phyloP scores from a whole-genome alignment of 2,113 vertebrate species.

The Elanus axillaris region DNA sequence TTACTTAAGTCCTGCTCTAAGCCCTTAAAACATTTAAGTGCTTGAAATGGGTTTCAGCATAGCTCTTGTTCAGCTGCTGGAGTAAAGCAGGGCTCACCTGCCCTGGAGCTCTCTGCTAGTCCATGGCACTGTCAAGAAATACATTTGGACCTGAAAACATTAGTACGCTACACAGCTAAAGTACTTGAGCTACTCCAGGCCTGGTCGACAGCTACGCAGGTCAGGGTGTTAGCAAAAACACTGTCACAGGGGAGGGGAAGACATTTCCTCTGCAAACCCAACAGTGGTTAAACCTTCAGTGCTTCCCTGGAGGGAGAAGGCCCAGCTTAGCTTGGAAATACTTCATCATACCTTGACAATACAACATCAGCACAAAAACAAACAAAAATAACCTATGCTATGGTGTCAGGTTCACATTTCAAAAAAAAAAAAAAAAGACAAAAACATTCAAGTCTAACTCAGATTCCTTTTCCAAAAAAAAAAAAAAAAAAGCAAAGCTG shows the following conservation, averaged over 20 bases:
- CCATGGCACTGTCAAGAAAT: background rate
- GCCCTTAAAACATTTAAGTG: background rate
- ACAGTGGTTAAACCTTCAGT: background rate
- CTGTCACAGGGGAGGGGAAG: rapidly evolving
- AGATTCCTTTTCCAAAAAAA: background rate
- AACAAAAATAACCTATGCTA: rapidly evolving
- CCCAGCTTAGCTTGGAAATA: background rate
- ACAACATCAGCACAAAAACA: rapidly evolving
- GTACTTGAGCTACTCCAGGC: background rate
- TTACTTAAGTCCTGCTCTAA: background rate
- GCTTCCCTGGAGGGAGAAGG: background rate
- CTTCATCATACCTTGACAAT: background rate
- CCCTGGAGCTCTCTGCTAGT: background rate
- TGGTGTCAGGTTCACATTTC: background rate
- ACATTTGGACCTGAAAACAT: rapidly evolving
- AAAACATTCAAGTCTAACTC: background rate
- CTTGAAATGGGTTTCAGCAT: background rate
- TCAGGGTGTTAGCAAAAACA: background rate
- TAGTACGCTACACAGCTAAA: rapidly evolving
- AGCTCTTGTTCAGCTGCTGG: background rate
- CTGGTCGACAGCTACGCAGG: rapidly evolving
- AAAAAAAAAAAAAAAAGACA: background rate
- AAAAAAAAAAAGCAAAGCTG: rapidly evolving
- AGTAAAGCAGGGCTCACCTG: background rate
- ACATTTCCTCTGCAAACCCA: background rate